A percentile compares a stretch with the other conserved stretches of the same genome.
Conservation (phyloP, 2,888 invertebrate genomes). For the Meloe dianella region DNA sequence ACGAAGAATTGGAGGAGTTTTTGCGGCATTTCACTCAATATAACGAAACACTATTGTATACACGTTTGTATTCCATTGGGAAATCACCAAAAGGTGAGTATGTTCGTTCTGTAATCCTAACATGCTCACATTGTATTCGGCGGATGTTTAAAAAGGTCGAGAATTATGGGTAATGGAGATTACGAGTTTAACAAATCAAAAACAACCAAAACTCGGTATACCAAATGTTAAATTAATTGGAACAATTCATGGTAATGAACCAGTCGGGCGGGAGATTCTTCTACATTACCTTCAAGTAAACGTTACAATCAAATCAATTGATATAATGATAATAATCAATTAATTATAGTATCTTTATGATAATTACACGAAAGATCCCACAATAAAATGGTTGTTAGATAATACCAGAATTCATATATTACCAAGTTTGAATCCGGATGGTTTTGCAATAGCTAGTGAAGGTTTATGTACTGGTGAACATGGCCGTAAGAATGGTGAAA, state of each 20-base stretch:
- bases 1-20: conserved; percentile 55
- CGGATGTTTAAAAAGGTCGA: no score
- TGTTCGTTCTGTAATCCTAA: no score
- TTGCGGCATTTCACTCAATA: conserved; percentile 54
- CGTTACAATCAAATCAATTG: conserved; percentile 6
- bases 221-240: conserved; percentile 76
- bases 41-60: conserved; percentile 55
- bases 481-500: conserved; percentile 49
- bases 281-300: conserved; percentile 63
- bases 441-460: conserved; percentile 60
- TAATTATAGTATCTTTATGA: conserved; percentile 59
- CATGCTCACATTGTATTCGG: no score
- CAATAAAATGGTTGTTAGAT: conserved; percentile 66
- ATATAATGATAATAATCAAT: neutral
- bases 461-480: conserved; percentile 46
- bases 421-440: conserved; percentile 80
- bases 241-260: conserved; percentile 78
- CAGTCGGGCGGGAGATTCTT: conserved; percentile 71
- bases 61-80: conserved; percentile 64
- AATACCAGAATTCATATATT: conserved; percentile 74
- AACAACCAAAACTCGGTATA: conserved; percentile 50
- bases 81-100: conserved; percentile 63
- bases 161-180: conserved; percentile 67
- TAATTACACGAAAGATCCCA: conserved; percentile 59
- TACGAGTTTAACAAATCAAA: conserved; percentile 54